Evolutionary conservation across 2,797 vertebrate genomes (phyloP).

Genomic region (Myioborus miniatus): DNA sequence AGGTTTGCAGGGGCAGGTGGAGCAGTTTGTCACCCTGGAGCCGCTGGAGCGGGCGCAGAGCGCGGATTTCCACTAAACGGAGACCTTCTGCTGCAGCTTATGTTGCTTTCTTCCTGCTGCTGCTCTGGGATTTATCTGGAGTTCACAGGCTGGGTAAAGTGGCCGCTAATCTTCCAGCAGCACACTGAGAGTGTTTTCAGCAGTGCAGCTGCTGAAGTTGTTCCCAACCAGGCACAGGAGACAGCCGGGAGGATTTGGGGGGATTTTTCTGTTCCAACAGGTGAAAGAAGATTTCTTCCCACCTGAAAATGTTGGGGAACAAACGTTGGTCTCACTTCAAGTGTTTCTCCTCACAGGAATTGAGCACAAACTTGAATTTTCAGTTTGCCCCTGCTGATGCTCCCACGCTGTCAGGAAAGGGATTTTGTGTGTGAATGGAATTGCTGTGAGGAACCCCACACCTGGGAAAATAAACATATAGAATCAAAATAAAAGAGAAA

Average conservation of each 20-base stretch:
- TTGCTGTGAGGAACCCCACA: neutral
- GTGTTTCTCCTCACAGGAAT: neutral
- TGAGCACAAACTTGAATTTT: neutral
- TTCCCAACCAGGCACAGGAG: neutral
- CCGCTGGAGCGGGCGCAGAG: neutral
- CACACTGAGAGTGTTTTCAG: constrained; percentile 14
- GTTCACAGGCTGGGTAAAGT: constrained; percentile 55
- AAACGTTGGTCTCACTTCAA: neutral
- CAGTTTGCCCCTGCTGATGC: neutral
- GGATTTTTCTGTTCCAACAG: neutral
- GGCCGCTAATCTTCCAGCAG: constrained; percentile 15
- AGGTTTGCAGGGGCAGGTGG: neutral
- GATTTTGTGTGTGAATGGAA: neutral
- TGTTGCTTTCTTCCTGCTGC: constrained; percentile 46
- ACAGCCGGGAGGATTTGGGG: neutral
- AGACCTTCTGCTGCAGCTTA: constrained; percentile 55
- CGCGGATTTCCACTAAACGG: neutral
- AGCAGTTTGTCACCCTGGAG: constrained; percentile 19
- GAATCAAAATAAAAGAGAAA: neutral
- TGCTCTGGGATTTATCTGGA: constrained; percentile 58
- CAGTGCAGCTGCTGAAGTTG: neutral
- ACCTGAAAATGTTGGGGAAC: neutral
- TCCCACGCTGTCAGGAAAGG: neutral
- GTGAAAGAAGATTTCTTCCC: neutral
- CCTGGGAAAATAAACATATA: neutral